phyloP scores from a whole-genome alignment of 30 jellyfish, hydroid and myxozoan genomes.

The Rhopilema esculentum region DNA sequence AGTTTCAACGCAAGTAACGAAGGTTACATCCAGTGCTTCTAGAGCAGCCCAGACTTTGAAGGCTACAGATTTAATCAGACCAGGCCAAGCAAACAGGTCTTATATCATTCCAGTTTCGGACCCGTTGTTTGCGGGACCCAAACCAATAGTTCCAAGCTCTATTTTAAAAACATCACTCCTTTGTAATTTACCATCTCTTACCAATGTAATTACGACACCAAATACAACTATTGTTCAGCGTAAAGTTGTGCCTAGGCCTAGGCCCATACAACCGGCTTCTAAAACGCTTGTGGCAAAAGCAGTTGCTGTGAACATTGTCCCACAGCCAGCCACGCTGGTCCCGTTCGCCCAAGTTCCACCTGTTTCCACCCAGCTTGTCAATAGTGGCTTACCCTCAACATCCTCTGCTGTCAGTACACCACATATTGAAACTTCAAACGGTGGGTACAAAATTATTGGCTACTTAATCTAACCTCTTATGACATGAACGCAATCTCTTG shows the following conservation, averaged over 20 bases:
- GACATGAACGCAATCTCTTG: too few relatives aligned
- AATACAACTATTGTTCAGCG: constrained; percentile 17
- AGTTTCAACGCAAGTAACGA: constrained; percentile 33
- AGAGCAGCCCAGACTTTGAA: background rate
- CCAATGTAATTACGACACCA: constrained; percentile 29
- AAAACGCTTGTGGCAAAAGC: constrained; percentile 78
- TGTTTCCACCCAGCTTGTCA: constrained; percentile 78
- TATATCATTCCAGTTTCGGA: constrained; percentile 14
- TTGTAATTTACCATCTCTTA: constrained; percentile 27
- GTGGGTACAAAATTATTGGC: too few relatives aligned
- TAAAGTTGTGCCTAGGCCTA: constrained; percentile 45
- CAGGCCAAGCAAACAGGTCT: constrained; percentile 16
- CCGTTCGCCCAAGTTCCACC: constrained; percentile 87
- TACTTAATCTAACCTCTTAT: too few relatives aligned
- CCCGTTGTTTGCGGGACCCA: constrained; percentile 5
- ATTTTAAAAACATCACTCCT: constrained; percentile 1
- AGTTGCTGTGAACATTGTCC: constrained; percentile 95
- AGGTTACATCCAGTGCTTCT: constrained; percentile 13
- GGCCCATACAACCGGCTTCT: constrained; percentile 70
- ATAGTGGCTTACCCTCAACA: constrained; percentile 67
- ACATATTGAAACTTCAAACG: background rate
- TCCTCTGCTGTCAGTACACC: constrained; percentile 24
- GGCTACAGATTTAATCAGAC: background rate
- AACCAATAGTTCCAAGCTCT: constrained; percentile 13
- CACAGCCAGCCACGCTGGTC: constrained; percentile 94